These are phyloP conservation scores for Catharus minimus DNA, from an alignment of 2,113 vertebrate species.

Conservation along the genomic window DNA sequence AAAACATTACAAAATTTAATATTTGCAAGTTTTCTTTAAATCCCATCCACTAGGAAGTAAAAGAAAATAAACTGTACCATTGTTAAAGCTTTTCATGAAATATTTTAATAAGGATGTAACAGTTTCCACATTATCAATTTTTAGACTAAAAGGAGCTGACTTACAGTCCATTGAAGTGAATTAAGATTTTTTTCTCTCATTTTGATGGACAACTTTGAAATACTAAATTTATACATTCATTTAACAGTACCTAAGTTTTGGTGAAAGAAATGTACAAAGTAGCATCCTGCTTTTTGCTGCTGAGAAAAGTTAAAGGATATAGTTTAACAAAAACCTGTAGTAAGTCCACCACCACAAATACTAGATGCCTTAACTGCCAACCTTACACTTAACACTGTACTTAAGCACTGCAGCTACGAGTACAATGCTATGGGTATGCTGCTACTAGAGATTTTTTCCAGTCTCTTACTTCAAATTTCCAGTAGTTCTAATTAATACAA, in stretches of 20 bases:
- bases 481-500: slow-evolving; percentile 23
- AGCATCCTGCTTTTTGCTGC: slow-evolving; percentile 27
- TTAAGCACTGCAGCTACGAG: slow-evolving; percentile 1
- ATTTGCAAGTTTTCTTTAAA: background rate
- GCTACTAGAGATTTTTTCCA: background rate
- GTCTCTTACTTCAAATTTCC: slow-evolving; percentile 4
- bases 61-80: slow-evolving; percentile 27
- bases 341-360: background rate
- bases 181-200: background rate
- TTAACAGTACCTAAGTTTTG: slow-evolving; percentile 31
- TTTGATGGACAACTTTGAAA: slow-evolving; percentile 1
- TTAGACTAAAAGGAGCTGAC: slow-evolving; percentile 40
- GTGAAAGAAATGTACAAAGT: slow-evolving; percentile 37
- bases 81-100: slow-evolving; percentile 49
- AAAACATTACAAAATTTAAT: background rate
- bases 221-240: slow-evolving; percentile 52
- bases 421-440: background rate
- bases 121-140: slow-evolving; percentile 37
- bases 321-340: background rate
- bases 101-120: slow-evolving; percentile 62
- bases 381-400: slow-evolving; percentile 2
- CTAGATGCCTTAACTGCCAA: background rate
- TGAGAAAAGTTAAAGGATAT: slow-evolving; percentile 2
- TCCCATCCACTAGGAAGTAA: background rate
- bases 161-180: background rate